Evolutionary conservation across 2,888 invertebrate genomes (phyloP).

Genomic region (Caenorhabditis macrosperma): DNA sequence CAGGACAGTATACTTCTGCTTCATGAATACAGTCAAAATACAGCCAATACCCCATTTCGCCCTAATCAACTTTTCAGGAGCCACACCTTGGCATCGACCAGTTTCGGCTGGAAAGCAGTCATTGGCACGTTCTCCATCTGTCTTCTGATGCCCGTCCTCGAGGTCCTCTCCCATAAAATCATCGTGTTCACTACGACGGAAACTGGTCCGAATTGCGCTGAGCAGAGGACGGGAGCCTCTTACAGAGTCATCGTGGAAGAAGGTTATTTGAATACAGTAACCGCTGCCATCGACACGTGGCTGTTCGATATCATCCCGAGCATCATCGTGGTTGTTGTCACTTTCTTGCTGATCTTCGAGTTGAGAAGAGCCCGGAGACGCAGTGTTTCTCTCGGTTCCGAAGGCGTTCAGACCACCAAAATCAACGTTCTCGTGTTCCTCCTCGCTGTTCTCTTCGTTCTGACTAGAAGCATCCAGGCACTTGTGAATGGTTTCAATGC

Average conservation of each 20-base stretch:
- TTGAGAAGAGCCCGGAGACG: neutral
- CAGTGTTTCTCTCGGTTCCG: neutral
- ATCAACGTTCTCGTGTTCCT: neutral
- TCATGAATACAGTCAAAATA: no score
- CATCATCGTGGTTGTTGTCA: neutral
- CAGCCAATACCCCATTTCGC: no score
- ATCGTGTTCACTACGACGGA: neutral
- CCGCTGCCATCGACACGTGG: neutral
- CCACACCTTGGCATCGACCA: neutral
- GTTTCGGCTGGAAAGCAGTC: neutral
- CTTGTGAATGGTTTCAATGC: neutral
- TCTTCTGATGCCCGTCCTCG: neutral
- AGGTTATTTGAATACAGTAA: neutral
- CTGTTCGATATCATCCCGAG: neutral
- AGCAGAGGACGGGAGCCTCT: neutral
- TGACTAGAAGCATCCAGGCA: neutral
- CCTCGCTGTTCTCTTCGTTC: neutral
- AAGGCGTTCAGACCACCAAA: neutral
- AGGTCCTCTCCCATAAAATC: neutral
- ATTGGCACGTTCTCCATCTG: neutral
- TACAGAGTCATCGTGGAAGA: neutral
- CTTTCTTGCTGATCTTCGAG: neutral
- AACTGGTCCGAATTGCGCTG: neutral
- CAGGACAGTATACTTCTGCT: no score
- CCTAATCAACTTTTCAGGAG: neutral